phyloP scores from a whole-genome alignment of 2,888 invertebrate species.

The Drosophila nr. perissopoda region DNA sequence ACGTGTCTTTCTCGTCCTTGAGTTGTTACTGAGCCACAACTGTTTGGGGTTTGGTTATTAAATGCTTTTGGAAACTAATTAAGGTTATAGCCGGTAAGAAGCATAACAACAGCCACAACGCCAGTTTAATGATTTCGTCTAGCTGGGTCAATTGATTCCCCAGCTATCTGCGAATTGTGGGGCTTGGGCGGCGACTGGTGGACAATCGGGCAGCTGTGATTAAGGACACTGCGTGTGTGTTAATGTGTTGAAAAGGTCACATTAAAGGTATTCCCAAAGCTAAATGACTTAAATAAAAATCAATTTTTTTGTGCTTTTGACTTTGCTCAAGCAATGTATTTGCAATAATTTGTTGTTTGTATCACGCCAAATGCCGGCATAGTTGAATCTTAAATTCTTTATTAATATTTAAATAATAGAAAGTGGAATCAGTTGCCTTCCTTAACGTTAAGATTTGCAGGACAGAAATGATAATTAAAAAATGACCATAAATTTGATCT shows the following conservation, averaged over 20 bases:
- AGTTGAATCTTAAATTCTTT: too few relatives aligned
- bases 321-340: neutral
- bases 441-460: neutral
- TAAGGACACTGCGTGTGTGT: conserved; percentile 48
- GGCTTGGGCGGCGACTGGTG: neutral
- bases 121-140: conserved; percentile 37
- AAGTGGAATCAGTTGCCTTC: neutral
- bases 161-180: neutral
- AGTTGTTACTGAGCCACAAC: neutral
- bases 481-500: neutral
- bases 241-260: conserved; percentile 29
- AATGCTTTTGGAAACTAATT: conserved; percentile 75
- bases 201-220: conserved; percentile 53
- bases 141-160: conserved; percentile 48
- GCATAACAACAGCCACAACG: conserved; percentile 23
- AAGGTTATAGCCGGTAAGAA: conserved; percentile 56
- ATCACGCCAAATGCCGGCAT: too few relatives aligned
- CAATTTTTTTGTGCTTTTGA: neutral
- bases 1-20: conserved; percentile 66
- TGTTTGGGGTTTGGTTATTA: conserved; percentile 62
- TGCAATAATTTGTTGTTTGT: neutral
- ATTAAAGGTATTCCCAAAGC: conserved; percentile 20
- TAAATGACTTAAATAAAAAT: conserved; percentile 2
- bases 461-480: neutral
- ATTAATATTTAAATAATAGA: neutral